A percentile compares a stretch with the other conserved stretches of the same genome.
phyloP scores from a whole-genome alignment of 2,888 invertebrate species.

The Pollenia griseotomentosa region DNA sequence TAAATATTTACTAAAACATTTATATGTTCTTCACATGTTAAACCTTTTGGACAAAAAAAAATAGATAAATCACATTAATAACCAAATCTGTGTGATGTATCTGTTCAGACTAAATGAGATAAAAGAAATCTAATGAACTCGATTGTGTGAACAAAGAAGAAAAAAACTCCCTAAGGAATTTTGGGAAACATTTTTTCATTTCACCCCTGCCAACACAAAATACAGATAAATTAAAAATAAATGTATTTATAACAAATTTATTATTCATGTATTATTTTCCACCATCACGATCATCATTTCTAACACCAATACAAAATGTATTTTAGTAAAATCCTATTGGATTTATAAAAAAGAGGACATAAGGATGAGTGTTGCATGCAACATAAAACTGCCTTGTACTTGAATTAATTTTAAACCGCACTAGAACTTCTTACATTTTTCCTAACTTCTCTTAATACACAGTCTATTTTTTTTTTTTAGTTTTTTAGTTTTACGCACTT shows the following conservation, averaged over 20 bases:
- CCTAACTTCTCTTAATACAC: not conserved
- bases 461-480: not conserved
- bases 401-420: not conserved
- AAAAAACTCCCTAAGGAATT: conserved; percentile 32
- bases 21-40: not conserved
- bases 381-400: not conserved
- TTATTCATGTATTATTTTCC: not conserved
- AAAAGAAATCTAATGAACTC: conserved; percentile 58
- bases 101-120: not conserved
- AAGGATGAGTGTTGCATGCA: conserved; percentile 20
- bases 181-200: not conserved
- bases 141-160: conserved; percentile 34
- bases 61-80: conserved; percentile 16
- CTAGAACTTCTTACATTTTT: not conserved
- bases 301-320: conserved; percentile 18
- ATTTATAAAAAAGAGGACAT: conserved; percentile 20
- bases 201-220: not conserved
- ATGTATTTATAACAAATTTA: not conserved
- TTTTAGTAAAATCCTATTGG: conserved; percentile 33
- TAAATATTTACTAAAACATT: not conserved
- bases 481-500: not conserved
- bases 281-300: conserved; percentile 3
- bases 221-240: not conserved
- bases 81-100: not conserved
- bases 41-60: not conserved